Evolutionary conservation across 1,140 invertebrate species (phyloP), one percentile per base, ranked within the genome.

Genomic region (Coboldia fuscipes): DNA sequence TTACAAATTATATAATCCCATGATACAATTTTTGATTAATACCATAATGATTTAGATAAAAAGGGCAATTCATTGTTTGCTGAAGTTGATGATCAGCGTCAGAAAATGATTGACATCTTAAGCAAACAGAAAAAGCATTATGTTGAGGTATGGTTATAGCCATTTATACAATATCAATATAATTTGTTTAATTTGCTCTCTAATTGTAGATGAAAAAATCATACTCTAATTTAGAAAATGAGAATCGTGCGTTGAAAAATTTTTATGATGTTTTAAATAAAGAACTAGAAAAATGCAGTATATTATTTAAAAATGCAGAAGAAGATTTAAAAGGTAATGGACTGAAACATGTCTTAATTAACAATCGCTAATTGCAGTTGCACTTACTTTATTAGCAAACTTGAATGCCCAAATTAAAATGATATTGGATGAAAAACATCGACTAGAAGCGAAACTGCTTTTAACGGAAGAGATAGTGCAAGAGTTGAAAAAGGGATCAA

Each of bases 11-110:
- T 15, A 14, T 29, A 13, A 15, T 29, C 5, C 6, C n/a, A 6
- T 10, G 29, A 10, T 7, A 30, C 7, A 9, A 15, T 30, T 10
- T 30, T 30, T 30, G 7, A 19, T 17, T 2, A 15, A 16, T n/a
- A 14, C 10, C 3, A 2, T 23, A 8, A 22, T 12, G 3, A 31
- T 38, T 32, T 10, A 45, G 52, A 51, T 31, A 47, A 45, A 33
- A 54, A 54, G 51, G 62, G 62, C 0, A 65, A 65, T 42, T 65
- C 62, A 0, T 34, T 65, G 16, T 65, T 65, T 31, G 62, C 61
- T 6, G 62, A 65, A 39, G 56, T 65, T 0, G 62, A 65, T 37
- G 61, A 64, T 41, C 57, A 60, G 36, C 50, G 61, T 8, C 52
- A 57, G 28, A 47, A 46, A 17, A 46, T 58, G 40, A 41, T 54